These are phyloP conservation scores for Camponotus floridanus DNA, from an alignment of 1,140 invertebrate species.

Conservation along the genomic window DNA sequence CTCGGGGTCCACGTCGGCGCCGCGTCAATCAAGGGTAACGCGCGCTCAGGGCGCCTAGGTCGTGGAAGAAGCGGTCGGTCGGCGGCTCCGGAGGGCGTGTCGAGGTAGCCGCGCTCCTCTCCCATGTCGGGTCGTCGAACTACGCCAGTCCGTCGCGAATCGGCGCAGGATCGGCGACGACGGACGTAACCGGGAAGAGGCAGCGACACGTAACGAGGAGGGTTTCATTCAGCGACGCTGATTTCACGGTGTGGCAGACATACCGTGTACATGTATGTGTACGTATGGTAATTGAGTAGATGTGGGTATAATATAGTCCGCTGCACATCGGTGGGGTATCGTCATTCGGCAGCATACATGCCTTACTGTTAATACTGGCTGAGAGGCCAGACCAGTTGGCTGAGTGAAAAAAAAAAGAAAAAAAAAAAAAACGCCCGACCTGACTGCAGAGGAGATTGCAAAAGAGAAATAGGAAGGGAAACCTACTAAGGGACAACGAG, in stretches of 20 bases:
- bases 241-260: constrained; percentile 39
- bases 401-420: background rate
- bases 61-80: constrained; percentile 49
- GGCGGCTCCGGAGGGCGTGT: constrained; percentile 64
- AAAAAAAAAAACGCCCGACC: background rate
- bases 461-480: background rate
- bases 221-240: constrained; percentile 43
- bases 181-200: constrained; percentile 47
- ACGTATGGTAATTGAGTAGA: constrained; percentile 24
- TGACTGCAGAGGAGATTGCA: background rate
- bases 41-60: constrained; percentile 4
- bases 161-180: constrained; percentile 34
- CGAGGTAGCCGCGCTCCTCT: constrained; percentile 24
- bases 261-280: background rate
- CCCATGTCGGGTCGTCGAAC: constrained; percentile 33
- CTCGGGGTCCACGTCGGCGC: constrained; percentile 53
- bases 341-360: constrained; percentile 34
- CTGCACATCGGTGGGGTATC: background rate
- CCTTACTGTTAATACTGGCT: constrained; percentile 33
- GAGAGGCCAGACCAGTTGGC: background rate
- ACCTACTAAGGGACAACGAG: background rate
- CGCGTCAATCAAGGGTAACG: constrained; percentile 41
- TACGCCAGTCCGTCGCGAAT: background rate
- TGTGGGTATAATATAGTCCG: background rate
- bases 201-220: constrained; percentile 53